These are phyloP conservation scores for Mugil cephalus DNA, from an alignment of 2,113 vertebrate species.

Conservation along the genomic window DNA sequence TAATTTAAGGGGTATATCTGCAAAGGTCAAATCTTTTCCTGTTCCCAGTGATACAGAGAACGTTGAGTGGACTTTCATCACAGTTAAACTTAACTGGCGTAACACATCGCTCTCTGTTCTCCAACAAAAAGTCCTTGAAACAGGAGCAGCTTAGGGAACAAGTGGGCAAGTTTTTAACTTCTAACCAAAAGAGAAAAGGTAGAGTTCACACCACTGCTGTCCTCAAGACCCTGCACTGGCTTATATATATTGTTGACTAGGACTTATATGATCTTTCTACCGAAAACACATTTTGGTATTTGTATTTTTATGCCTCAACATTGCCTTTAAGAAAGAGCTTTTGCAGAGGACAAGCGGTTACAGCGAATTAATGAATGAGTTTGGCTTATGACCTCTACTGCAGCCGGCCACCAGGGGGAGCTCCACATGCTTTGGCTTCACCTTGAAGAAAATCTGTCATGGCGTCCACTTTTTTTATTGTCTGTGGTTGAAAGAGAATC, in stretches of 20 bases:
- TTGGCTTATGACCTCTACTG: no score
- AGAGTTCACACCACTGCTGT: constrained; percentile 9
- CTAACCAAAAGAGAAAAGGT: constrained; percentile 3
- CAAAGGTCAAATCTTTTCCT: constrained; percentile 10
- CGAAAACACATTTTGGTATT: no score
- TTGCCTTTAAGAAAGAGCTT: no score
- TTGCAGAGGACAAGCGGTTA: no score
- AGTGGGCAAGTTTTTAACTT: constrained; percentile 20
- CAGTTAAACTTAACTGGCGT: constrained; percentile 24
- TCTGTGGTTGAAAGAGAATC: no score
- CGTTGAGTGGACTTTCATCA: constrained; percentile 1
- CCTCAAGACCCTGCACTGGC: not conserved
- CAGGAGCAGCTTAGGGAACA: not conserved
- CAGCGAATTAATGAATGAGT: no score
- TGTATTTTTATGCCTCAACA: not conserved
- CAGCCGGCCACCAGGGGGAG: no score
- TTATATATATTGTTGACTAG: not conserved
- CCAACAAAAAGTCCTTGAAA: constrained; percentile 17
- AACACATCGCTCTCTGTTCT: not conserved
- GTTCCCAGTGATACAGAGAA: not conserved
- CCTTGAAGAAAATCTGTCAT: no score
- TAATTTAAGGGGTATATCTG: not conserved
- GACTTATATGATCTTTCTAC: no score
- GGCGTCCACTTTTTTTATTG: no score
- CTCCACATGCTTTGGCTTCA: no score